Evolutionary conservation across 2,113 vertebrate species (phyloP).

Genomic region (Chrysochloris asiatica): DNA sequence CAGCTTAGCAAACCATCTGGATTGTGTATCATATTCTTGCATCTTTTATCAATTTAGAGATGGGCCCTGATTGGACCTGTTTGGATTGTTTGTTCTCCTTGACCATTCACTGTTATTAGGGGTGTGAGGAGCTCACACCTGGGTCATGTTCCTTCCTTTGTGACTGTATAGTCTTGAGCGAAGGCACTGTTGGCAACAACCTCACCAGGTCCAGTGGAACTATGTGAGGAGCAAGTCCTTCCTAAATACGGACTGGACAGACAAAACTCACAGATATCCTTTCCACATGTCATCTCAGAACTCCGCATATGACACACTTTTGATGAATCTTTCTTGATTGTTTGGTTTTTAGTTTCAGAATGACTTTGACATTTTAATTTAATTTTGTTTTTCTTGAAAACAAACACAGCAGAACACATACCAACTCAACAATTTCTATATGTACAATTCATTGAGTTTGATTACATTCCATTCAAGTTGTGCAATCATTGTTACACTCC

Average conservation of each 20-base stretch:
- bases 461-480: background rate
- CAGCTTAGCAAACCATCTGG: too few species aligned
- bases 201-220: background rate
- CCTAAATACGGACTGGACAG: background rate
- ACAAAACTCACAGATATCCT: background rate
- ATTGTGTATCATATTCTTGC: too few species aligned
- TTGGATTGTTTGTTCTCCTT: too few species aligned
- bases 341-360: background rate
- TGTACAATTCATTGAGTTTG: background rate
- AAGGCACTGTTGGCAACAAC: background rate
- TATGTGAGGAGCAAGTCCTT: background rate
- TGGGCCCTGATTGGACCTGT: too few species aligned
- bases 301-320: background rate
- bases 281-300: background rate
- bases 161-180: background rate
- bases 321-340: background rate
- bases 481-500: background rate
- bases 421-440: background rate
- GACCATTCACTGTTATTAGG: too few species aligned
- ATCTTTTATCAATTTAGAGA: too few species aligned
- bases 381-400: background rate
- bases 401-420: background rate
- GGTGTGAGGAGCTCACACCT: too few species aligned
- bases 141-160: too few species aligned
- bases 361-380: background rate